These are phyloP conservation scores for Babyrousa celebensis DNA, from an alignment of 2,797 vertebrate genomes.

Conservation along the genomic window DNA sequence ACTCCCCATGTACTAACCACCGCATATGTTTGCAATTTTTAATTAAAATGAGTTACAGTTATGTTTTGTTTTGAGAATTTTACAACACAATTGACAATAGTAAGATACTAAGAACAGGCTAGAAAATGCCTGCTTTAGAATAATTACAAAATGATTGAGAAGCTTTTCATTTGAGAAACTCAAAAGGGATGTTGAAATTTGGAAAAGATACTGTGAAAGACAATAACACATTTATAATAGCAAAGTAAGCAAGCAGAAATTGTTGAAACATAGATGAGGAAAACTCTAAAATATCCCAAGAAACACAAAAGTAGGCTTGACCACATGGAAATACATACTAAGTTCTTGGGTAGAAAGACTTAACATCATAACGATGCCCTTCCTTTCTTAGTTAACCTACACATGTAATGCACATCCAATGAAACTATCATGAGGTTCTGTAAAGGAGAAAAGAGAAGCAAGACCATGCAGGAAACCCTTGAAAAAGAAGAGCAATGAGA, in stretches of 20 bases:
- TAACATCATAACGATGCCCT: slow-evolving; percentile 23
- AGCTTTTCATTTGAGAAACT: slow-evolving; percentile 35
- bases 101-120: neutral
- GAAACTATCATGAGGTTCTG: neutral
- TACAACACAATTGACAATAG: neutral
- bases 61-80: slow-evolving; percentile 66
- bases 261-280: neutral
- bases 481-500: neutral
- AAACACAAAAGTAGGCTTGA: neutral
- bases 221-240: neutral
- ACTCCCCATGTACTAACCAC: neutral
- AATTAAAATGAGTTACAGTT: slow-evolving; percentile 5
- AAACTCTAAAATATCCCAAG: slow-evolving; percentile 30
- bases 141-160: slow-evolving; percentile 12
- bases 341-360: slow-evolving; percentile 33
- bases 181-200: slow-evolving; percentile 18
- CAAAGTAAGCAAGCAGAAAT: slow-evolving; percentile 39
- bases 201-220: neutral
- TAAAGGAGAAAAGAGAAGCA: slow-evolving; percentile 27
- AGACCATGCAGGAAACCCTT: slow-evolving; percentile 2
- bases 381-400: neutral
- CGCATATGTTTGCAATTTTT: neutral
- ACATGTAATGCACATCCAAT: neutral
- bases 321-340: neutral
- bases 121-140: slow-evolving; percentile 24